Conservation (phyloP, 2,797 vertebrate genomes). For the Corythornis leucogaster region DNA sequence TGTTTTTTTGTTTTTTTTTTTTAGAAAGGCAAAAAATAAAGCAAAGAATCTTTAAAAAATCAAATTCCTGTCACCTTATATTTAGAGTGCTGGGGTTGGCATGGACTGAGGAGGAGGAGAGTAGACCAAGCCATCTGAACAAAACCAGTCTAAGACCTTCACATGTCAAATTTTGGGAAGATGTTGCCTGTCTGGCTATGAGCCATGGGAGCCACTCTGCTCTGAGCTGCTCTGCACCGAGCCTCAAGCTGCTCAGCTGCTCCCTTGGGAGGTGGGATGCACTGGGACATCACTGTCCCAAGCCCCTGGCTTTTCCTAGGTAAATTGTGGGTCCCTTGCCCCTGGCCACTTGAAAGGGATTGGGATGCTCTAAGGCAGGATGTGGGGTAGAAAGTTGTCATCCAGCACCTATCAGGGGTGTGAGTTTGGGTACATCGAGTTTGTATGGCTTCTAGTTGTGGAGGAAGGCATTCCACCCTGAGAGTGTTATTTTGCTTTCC, state of each 20-base stretch:
- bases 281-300: background rate
- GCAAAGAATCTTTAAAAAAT: background rate
- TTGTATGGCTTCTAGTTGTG: rapidly evolving
- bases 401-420: background rate
- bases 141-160: background rate
- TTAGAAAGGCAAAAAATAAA: background rate
- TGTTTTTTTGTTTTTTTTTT: too few relatives aligned
- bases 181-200: background rate
- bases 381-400: background rate
- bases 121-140: background rate
- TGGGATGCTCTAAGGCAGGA: background rate
- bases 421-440: rapidly evolving
- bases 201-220: background rate
- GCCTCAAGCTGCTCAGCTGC: rapidly evolving
- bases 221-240: background rate
- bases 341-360: background rate
- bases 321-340: background rate
- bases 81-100: background rate
- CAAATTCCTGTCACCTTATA: background rate
- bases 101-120: background rate
- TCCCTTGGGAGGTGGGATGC: background rate
- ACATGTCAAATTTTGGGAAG: background rate
- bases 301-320: background rate
- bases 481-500: background rate
- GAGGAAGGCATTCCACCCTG: background rate